Conservation (phyloP, 2,888 invertebrate genomes). For the Cinara cedri region DNA sequence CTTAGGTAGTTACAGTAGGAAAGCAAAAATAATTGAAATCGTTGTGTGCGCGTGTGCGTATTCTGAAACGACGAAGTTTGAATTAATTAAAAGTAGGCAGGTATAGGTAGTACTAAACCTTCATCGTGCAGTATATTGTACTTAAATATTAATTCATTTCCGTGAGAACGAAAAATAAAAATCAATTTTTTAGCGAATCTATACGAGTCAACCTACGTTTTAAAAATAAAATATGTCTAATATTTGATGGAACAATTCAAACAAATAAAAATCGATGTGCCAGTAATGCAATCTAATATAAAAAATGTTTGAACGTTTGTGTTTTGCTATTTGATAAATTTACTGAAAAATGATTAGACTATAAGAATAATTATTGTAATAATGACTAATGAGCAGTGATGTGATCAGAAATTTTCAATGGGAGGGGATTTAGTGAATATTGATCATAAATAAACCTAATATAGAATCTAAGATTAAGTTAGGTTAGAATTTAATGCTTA, state of each 20-base stretch:
- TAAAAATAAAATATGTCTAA: too few species aligned
- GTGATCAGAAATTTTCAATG: too few species aligned
- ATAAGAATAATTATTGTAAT: too few species aligned
- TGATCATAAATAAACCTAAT: too few species aligned
- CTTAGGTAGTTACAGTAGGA: not conserved
- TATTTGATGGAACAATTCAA: not conserved
- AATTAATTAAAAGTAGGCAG: conserved; percentile 31
- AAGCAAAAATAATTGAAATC: not conserved
- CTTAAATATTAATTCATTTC: conserved; percentile 21
- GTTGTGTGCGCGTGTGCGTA: not conserved
- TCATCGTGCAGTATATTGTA: not conserved
- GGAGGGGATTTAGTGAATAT: too few species aligned
- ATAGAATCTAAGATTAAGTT: too few species aligned
- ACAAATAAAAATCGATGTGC: not conserved
- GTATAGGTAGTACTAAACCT: conserved; percentile 10
- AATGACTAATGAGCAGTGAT: too few species aligned
- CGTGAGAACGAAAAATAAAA: conserved; percentile 22
- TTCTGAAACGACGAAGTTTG: conserved; percentile 16
- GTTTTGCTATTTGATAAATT: too few species aligned
- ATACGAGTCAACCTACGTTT: too few species aligned
- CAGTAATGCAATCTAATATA: not conserved
- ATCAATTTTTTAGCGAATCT: not conserved
- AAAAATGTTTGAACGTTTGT: too few species aligned
- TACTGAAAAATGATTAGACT: too few species aligned
- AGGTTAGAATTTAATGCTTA: too few species aligned